A percentile compares a stretch with the other conserved stretches of the same genome.
Evolutionary conservation across 2,113 vertebrate genomes (phyloP).

Genomic region (Manacus vitellinus): DNA sequence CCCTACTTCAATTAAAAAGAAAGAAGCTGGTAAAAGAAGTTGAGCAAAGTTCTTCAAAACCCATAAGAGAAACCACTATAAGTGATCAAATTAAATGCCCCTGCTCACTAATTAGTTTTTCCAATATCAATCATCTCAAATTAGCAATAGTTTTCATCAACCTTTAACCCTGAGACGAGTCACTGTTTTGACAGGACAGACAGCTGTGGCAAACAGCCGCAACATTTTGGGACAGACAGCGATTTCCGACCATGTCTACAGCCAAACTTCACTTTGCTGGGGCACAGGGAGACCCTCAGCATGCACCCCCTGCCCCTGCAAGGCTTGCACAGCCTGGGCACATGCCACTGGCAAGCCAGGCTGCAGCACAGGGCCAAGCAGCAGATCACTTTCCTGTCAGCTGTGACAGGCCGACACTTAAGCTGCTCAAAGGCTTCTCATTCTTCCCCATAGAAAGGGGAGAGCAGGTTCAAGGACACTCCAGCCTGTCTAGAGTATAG

Average conservation of each 20-base stretch:
- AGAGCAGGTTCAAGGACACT: slow-evolving; percentile 77
- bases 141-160: slow-evolving; percentile 69
- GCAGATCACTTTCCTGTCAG: slow-evolving; percentile 80
- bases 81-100: slow-evolving; percentile 48
- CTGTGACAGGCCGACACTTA: slow-evolving; percentile 71
- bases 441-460: slow-evolving; percentile 72
- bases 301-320: neutral
- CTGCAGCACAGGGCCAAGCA: slow-evolving; percentile 46
- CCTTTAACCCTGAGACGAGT: slow-evolving; percentile 66
- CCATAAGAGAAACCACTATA: slow-evolving; percentile 38
- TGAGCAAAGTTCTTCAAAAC: slow-evolving; percentile 33
- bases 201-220: slow-evolving; percentile 55
- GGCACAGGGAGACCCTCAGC: neutral
- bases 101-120: slow-evolving; percentile 74
- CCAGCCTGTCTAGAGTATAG: slow-evolving; percentile 1
- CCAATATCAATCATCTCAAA: slow-evolving; percentile 66
- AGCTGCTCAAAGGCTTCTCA: slow-evolving; percentile 77
- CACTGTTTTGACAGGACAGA: slow-evolving; percentile 73
- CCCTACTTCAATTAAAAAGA: neutral
- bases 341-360: slow-evolving; percentile 34
- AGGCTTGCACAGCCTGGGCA: neutral
- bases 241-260: slow-evolving; percentile 60
- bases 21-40: neutral
- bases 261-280: slow-evolving; percentile 18
- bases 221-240: slow-evolving; percentile 73